Conservation (phyloP, 2,888 invertebrate genomes). For the Lycophotia porphyrea region DNA sequence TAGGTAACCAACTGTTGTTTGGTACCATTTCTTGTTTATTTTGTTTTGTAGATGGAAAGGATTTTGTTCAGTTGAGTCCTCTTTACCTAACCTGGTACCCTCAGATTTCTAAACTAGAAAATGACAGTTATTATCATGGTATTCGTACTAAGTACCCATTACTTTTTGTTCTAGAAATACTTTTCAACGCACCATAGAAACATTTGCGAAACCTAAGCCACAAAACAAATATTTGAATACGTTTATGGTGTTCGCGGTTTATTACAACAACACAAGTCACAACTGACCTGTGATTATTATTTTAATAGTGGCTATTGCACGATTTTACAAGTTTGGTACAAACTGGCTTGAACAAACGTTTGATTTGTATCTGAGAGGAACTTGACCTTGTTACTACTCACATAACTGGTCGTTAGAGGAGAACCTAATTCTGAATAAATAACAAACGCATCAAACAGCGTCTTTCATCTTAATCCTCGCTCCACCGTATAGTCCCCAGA, state of each 20-base stretch:
- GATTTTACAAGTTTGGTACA: conserved; percentile 32
- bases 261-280: conserved; percentile 9
- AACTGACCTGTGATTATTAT: conserved; percentile 9
- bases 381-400: conserved; percentile 44
- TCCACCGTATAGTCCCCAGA: conserved; percentile 22
- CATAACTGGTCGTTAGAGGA: conserved; percentile 30
- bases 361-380: conserved; percentile 12
- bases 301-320: conserved; percentile 12
- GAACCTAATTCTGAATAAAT: conserved; percentile 15
- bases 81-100: background rate
- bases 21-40: conserved; percentile 18
- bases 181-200: background rate
- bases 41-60: background rate
- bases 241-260: conserved; percentile 11
- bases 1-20: conserved; percentile 54
- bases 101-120: background rate
- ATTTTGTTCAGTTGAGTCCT: background rate
- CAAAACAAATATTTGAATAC: conserved; percentile 28
- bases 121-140: background rate
- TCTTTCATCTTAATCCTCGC: conserved; percentile 23
- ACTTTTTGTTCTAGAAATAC: background rate
- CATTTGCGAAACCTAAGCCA: background rate
- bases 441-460: conserved; percentile 12
- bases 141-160: background rate
- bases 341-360: background rate